phyloP scores from a whole-genome alignment of 2,888 invertebrate species.

The Invenusta paracnida region DNA sequence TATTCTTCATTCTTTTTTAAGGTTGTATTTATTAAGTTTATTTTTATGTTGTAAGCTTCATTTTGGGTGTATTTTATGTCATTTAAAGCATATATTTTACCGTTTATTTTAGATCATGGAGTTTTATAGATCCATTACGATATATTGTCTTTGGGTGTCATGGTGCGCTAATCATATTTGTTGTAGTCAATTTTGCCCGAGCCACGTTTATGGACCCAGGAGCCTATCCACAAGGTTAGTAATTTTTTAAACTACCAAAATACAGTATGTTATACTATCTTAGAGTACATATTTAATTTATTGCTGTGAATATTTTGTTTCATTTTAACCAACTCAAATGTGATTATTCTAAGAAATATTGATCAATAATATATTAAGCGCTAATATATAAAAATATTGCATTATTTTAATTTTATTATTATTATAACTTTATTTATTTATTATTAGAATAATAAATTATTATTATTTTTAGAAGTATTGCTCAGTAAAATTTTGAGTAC shows the following conservation, averaged over 20 bases:
- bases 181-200: slow-evolving; percentile 93
- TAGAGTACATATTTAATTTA: too few relatives aligned
- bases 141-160: slow-evolving; percentile 9
- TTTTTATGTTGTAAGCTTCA: too few relatives aligned
- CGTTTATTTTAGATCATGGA: slow-evolving; percentile 15
- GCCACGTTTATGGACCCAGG: slow-evolving; percentile 99
- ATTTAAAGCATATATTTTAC: too few relatives aligned
- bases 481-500: too few relatives aligned
- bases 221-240: slow-evolving; percentile 87
- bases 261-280: too few relatives aligned
- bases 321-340: too few relatives aligned
- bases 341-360: background rate
- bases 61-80: too few relatives aligned
- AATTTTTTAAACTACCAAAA: background rate
- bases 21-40: too few relatives aligned
- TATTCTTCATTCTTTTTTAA: too few relatives aligned
- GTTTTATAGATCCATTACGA: background rate
- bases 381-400: background rate
- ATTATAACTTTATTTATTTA: background rate
- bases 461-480: background rate
- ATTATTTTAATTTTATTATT: background rate
- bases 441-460: background rate
- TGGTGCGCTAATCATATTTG: slow-evolving; percentile 65
- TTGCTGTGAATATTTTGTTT: too few relatives aligned
- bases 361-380: too few relatives aligned